Evolutionary conservation across 1,140 invertebrate genomes (phyloP).

Genomic region (Aphaenogaster rudis): DNA sequence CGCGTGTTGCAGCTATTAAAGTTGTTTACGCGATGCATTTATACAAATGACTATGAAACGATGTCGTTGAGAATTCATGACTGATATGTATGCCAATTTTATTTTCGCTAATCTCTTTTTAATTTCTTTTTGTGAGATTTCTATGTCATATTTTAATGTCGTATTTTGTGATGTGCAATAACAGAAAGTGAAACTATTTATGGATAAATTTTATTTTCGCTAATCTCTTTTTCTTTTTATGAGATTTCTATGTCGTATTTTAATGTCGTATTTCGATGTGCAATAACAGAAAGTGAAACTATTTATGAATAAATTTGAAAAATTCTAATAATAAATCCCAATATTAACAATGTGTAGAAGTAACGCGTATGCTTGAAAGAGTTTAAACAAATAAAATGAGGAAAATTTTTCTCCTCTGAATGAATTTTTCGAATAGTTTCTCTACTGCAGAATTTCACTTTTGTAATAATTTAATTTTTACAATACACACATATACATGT

Average conservation of each 20-base stretch:
- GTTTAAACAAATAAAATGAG: neutral
- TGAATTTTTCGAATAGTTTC: neutral
- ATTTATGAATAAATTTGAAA: neutral
- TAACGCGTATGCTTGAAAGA: neutral
- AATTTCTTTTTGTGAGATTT: neutral
- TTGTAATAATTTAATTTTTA: neutral
- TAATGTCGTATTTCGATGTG: neutral
- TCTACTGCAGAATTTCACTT: neutral
- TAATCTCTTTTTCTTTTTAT: neutral
- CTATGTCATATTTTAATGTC: neutral
- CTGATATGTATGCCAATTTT: neutral
- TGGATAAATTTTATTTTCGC: neutral
- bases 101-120: neutral
- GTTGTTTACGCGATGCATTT: conserved; percentile 23
- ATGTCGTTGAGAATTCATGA: conserved; percentile 24
- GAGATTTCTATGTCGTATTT: neutral
- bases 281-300: neutral
- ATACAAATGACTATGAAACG: conserved; percentile 16
- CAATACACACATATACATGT: neutral
- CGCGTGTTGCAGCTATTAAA: conserved; percentile 48
- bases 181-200: neutral
- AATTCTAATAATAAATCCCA: neutral
- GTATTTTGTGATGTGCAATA: neutral
- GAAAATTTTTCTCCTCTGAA: no score
- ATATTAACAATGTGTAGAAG: neutral